Evolutionary conservation across 1,140 invertebrate species (phyloP), one percentile per base, ranked within the genome.

Genomic region (Brachionus manjavacas): DNA sequence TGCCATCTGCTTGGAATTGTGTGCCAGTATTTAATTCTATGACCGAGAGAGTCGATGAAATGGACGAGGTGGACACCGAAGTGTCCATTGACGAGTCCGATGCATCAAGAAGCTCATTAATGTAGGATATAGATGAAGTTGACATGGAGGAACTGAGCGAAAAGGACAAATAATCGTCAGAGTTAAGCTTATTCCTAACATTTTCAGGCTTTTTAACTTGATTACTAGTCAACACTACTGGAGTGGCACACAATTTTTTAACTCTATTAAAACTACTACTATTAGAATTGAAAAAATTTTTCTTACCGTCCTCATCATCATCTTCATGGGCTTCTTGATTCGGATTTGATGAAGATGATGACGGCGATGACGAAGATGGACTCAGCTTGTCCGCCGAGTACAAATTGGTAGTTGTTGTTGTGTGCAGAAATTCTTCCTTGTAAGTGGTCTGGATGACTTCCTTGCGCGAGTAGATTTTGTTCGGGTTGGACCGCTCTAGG

Each of bases 381-480:
- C 49, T 81, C 7, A 81, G 16, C 52, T 81, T 81, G 31, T 41
- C 23, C 1, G 35, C 79, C 25, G 79, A 55, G n/a, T 64, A 46
- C 14, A 20, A 20, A 43, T 81, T 60, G 14, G 52, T 81, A 12
- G 79, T 64, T 23, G 79, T 81, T 46, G 79, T 81, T 4, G 79
- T 81, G 39, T 81, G 79, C 25, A 41, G n/a, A 81, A 31, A 81
- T 39, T 81, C 79, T 81, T 81, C 79, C 41, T 49, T 49, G 25
- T 76, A 49, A 68, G 52, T 60, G 14, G 31, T 81, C 39, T 81
- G 49, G 39, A 81, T 68, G 12, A 81, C 79, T 81, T 81, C 79
- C 39, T 81, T 81, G 3, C 79, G 79, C 9, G 79, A 81, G 52
- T 64, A 81, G 9, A 81, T 81, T 64, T 81, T 81, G 31, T 81